These are phyloP conservation scores for Leptobrachium ailaonicum DNA, from an alignment of 2,113 vertebrate genomes.

Conservation along the genomic window DNA sequence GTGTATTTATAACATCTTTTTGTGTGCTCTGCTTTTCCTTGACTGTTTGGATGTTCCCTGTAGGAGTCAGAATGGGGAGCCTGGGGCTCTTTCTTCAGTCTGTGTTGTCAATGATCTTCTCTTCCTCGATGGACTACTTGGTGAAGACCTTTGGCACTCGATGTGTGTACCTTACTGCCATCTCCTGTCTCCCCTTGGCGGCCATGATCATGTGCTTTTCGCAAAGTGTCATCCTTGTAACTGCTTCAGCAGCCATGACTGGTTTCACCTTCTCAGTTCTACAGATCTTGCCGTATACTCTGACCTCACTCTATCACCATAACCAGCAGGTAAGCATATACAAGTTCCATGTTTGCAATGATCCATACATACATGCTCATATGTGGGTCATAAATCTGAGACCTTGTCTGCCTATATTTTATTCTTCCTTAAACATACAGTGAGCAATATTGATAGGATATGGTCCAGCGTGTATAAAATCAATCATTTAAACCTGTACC, in stretches of 20 bases:
- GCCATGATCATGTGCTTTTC: slow-evolving; percentile 76
- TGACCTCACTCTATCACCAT: slow-evolving; percentile 81
- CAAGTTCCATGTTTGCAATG: background rate
- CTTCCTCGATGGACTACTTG: slow-evolving; percentile 78
- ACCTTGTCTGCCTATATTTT: background rate
- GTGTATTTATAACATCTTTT: background rate
- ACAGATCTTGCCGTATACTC: slow-evolving; percentile 82
- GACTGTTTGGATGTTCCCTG: background rate
- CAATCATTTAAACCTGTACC: no score
- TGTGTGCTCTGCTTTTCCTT: background rate
- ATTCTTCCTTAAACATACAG: background rate
- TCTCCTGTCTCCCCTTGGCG: slow-evolving; percentile 71
- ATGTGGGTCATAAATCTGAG: background rate
- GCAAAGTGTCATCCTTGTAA: slow-evolving; percentile 71
- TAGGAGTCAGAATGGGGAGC: slow-evolving; percentile 85
- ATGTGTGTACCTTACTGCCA: slow-evolving; percentile 74
- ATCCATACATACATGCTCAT: background rate
- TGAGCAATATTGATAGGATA: no score
- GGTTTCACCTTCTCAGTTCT: slow-evolving; percentile 82
- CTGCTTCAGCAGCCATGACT: slow-evolving; percentile 71
- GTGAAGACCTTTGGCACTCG: slow-evolving; percentile 73
- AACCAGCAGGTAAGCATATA: slow-evolving; percentile 72
- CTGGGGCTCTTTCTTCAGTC: slow-evolving; percentile 86
- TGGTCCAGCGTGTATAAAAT: no score
- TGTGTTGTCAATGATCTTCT: slow-evolving; percentile 77